Percentiles rank a stretch among this genome's conserved stretches.
Conservation (phyloP, 2,113 vertebrate genomes). For the Chionis minor region DNA sequence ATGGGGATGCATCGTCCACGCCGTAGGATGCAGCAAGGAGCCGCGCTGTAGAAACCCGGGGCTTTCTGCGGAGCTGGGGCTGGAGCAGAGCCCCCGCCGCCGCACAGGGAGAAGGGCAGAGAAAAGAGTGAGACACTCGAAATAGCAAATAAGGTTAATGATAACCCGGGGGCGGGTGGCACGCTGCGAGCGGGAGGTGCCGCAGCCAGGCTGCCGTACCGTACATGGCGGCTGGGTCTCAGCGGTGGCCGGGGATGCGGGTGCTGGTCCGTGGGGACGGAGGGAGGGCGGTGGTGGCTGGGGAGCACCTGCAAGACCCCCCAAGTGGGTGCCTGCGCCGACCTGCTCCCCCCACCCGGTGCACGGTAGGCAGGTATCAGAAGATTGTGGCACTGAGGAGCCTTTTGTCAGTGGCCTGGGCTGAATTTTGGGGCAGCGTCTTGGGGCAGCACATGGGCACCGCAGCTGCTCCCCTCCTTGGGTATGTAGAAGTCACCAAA, state of each 20-base stretch:
- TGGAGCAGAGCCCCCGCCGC: not conserved
- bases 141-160: slow-evolving; percentile 26
- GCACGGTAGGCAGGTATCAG: rapidly evolving
- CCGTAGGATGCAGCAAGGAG: not conserved
- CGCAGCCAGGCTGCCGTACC: not conserved
- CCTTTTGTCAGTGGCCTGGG: not conserved
- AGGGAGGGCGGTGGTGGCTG: not conserved
- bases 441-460: rapidly evolving
- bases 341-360: rapidly evolving
- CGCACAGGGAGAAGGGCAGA: not conserved
- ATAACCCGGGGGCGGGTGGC: not conserved
- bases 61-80: not conserved
- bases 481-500: not conserved
- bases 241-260: not conserved
- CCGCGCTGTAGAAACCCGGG: not conserved
- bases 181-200: not conserved
- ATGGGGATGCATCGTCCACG: rapidly evolving
- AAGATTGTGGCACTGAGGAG: not conserved
- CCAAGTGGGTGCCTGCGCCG: not conserved
- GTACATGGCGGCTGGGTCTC: not conserved
- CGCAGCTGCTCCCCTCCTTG: not conserved
- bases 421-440: not conserved
- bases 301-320: not conserved
- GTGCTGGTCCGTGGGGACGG: not conserved
- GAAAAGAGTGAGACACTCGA: not conserved